A percentile compares a stretch with the other conserved stretches of the same genome.
Evolutionary conservation across 2,113 vertebrate species (phyloP).

Genomic region (Sturnira hondurensis): DNA sequence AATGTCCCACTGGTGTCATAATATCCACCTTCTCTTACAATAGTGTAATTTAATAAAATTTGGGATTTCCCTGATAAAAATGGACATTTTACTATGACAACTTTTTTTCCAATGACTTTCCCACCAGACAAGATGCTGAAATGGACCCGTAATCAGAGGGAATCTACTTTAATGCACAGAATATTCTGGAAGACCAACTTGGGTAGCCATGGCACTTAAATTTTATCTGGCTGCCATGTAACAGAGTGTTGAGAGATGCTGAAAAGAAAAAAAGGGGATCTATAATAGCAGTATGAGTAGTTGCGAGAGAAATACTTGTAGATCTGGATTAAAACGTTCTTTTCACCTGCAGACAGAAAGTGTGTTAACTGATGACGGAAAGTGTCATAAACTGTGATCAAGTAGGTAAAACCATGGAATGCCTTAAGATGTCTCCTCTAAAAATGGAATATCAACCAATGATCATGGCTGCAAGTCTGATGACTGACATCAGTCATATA

Average conservation of each 20-base stretch:
- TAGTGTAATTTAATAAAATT: background rate
- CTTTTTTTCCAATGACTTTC: background rate
- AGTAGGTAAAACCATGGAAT: background rate
- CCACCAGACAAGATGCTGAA: background rate
- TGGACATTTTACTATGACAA: background rate
- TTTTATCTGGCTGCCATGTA: background rate
- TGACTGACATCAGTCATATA: background rate
- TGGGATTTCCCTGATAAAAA: background rate
- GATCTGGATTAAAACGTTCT: background rate
- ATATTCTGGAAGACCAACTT: background rate
- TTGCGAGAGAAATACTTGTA: background rate
- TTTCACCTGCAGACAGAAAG: background rate
- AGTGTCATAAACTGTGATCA: background rate
- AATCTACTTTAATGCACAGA: background rate
- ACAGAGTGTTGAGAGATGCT: background rate
- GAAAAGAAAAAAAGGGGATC: background rate
- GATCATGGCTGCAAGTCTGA: background rate
- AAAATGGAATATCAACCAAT: background rate
- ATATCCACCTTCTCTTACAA: rapidly evolving
- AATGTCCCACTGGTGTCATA: rapidly evolving
- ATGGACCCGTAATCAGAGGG: background rate
- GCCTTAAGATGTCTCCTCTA: background rate
- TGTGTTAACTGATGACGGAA: background rate
- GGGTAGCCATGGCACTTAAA: rapidly evolving
- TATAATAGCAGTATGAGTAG: background rate